Evolutionary conservation across 2,113 vertebrate species (phyloP), one percentile per base, ranked within the genome.

Genomic region (Turdus rufiventris): DNA sequence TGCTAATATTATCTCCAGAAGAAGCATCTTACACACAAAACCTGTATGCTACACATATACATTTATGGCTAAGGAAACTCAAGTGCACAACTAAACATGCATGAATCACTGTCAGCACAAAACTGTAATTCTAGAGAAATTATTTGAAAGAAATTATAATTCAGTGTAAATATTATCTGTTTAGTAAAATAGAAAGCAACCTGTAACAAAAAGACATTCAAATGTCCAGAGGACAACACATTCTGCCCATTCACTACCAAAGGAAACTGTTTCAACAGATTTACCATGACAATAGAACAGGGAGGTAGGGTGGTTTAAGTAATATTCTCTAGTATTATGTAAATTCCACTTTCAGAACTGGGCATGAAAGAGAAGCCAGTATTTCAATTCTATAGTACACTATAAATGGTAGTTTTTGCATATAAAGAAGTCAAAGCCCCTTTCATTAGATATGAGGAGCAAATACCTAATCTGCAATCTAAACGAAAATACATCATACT

Each of bases 401-500:
- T 96, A 94, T 92, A 97, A 97, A 93, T 65, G 61, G n/a, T 74
- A 34, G 50, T 50, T 38, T 90, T 90, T 25, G 53, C 75, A 93
- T 85, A 54, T 73, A 92, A 96, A 70, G 83, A 94, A 96, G 83
- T 66, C 90, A 97, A 89, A 88, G 62, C 20, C 84, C 82, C 68
- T 96, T 95, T 94, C 91, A 95, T 68, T 93, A 91, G 92, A 92
- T 89, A 85, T 40, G 68, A 74, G 21, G n/a, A 94, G 73, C 88
- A 95, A 88, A 62, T 83, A 94, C 42, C 94, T 96, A 94, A 95
- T 97, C 96, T 91, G 77, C 94, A 89, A 97, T 98, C 97, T 96
- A 96, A 85, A 96, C 96, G 70, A 95, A 97, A 97, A 97, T 83
- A 90, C 88, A 96, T 97, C 95, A 95, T 96, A 91, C 82, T 97